Base-by-base conservation (phyloP, 2,113 vertebrate genomes). In the Pseudorectes ferrugineus region DNA sequence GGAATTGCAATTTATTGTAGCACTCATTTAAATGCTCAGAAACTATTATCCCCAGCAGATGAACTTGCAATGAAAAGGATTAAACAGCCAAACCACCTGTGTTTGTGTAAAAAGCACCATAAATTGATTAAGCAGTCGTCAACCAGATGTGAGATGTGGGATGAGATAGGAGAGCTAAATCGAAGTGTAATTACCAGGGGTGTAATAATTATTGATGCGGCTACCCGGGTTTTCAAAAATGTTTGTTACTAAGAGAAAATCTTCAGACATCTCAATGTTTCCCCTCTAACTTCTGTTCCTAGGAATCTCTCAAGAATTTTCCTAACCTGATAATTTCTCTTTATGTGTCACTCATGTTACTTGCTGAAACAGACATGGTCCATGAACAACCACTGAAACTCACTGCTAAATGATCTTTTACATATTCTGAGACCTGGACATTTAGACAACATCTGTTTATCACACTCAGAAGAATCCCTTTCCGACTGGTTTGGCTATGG, bases 211-310 rank as follows among this genome's bases (percentile, higher is more conserved):
- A 77, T 42, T 57, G 67, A 75, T 14, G 13, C 36, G 28, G 14
- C 57, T 71, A 16, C 51, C 10, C 0, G 1, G 22, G 10, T 48
- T 91, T 91, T 57, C 12, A 51, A 85, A 86, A 26, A 38, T 15
- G 14, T 51, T 82, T 49, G 3, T 52, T 63, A 42, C 23, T 26
- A 12, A 67, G 78, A 82, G 14, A 59, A 82, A 88, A 67, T 40
- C 40, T 55, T 72, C 35, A 46, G 13, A 18, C 11, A 48, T 58
- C 23, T 66, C 35, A 52, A 3, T 0, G 0, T 51, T 72, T 70
- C 7, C 9, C 6, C 11, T 70, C 4, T n/a, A 61, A 66, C 20
- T 62, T 74, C 38, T 70, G 3, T 45, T 45, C 28, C 38, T 33
- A 42, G 33, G 15, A 66, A 29, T 25, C 33, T 74, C 73, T 71